A percentile compares a stretch with the other conserved stretches of the same genome.
Evolutionary conservation across 2,113 vertebrate species (phyloP).

Genomic region (Mirza zaza): DNA sequence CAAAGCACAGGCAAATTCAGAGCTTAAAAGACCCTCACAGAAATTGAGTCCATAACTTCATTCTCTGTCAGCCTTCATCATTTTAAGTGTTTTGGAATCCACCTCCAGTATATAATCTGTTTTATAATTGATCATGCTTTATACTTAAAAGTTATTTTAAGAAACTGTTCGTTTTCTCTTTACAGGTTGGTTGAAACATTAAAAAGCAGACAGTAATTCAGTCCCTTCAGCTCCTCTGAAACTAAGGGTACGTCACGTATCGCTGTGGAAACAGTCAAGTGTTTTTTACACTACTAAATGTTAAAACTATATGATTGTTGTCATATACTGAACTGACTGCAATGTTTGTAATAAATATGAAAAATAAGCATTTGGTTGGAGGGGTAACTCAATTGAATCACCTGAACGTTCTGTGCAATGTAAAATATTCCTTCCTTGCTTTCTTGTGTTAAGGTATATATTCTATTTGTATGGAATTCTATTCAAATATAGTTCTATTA

Average conservation of each 20-base stretch:
- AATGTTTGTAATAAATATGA: conserved; percentile 54
- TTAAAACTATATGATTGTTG: background rate
- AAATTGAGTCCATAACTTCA: background rate
- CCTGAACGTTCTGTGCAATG: conserved; percentile 67
- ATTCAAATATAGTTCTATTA: conserved; percentile 63
- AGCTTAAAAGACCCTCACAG: background rate
- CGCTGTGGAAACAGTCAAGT: conserved; percentile 63
- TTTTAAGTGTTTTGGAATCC: background rate
- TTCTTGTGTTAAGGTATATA: conserved; percentile 76
- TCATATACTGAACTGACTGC: conserved; percentile 45
- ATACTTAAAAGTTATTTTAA: background rate
- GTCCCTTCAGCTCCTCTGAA: background rate
- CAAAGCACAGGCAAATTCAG: background rate
- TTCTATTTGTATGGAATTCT: conserved; percentile 80
- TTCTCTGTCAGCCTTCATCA: background rate
- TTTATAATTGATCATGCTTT: background rate
- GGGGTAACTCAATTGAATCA: conserved; percentile 70
- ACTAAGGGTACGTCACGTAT: background rate
- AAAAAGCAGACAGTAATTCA: conserved; percentile 94
- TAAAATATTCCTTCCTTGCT: conserved; percentile 74
- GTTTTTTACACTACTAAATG: conserved; percentile 41
- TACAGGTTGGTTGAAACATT: conserved; percentile 95
- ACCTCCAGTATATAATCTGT: background rate
- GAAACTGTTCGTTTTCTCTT: conserved; percentile 50
- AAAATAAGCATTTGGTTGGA: conserved; percentile 57